Conservation (phyloP, 1,140 invertebrate genomes). For the Drosophila pallidifrons region DNA sequence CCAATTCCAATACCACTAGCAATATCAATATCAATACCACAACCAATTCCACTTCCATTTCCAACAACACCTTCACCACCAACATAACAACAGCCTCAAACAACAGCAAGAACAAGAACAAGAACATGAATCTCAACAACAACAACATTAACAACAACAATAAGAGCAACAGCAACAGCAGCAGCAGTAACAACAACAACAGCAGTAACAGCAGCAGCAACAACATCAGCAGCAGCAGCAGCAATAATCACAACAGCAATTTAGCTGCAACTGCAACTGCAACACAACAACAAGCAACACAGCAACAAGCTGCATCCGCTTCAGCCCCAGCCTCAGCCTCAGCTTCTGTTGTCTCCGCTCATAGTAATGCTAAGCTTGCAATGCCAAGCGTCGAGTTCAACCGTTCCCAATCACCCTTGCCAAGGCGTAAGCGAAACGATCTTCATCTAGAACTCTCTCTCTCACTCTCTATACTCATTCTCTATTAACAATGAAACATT, state of each 20-base stretch:
- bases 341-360: conserved; percentile 69
- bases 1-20: conserved; percentile 15
- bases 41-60: conserved; percentile 25
- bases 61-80: conserved; percentile 39
- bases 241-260: conserved; percentile 43
- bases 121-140: conserved; percentile 23
- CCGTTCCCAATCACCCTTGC: conserved; percentile 87
- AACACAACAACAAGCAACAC: conserved; percentile 54
- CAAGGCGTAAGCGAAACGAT: conserved; percentile 86
- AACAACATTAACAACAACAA: conserved; percentile 36
- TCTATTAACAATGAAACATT: not conserved
- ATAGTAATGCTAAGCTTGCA: conserved; percentile 49
- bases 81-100: conserved; percentile 40
- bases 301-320: conserved; percentile 51
- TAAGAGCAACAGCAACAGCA: conserved; percentile 53
- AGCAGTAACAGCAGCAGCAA: conserved; percentile 51
- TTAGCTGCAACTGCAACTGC: conserved; percentile 20
- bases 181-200: conserved; percentile 57
- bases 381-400: conserved; percentile 66
- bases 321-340: conserved; percentile 45
- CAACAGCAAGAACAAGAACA: conserved; percentile 48
- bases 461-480: conserved; percentile 2
- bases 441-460: conserved; percentile 27
- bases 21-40: conserved; percentile 29
- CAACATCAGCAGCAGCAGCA: conserved; percentile 49